Evolutionary conservation across 2,888 invertebrate genomes (phyloP).

Genomic region (Drosophila mettleri): DNA sequence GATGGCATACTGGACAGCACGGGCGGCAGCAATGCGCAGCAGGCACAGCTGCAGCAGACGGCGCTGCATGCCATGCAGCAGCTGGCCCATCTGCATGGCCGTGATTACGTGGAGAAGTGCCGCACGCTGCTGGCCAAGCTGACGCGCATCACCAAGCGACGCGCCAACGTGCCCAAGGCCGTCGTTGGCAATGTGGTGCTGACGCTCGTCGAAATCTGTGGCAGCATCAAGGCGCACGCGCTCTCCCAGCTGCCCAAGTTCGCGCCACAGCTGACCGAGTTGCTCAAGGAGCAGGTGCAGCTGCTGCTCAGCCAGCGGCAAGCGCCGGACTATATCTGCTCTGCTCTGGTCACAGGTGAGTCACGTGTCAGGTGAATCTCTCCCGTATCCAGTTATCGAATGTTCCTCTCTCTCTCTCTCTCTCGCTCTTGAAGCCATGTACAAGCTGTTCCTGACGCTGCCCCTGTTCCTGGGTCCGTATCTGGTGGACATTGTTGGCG

Average conservation of each 20-base stretch:
- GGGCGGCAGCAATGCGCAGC: conserved; percentile 85
- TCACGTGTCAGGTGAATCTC: too few species aligned
- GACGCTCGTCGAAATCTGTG: conserved; percentile 89
- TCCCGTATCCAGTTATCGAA: not conserved
- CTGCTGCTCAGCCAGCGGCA: conserved; percentile 60
- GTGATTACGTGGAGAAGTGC: conserved; percentile 89
- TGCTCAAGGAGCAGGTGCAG: conserved; percentile 89
- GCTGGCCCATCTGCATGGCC: conserved; percentile 90
- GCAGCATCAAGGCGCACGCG: conserved; percentile 90
- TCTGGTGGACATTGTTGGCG: conserved; percentile 89
- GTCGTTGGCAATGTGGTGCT: conserved; percentile 90
- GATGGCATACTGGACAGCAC: conserved; percentile 85
- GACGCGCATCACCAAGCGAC: conserved; percentile 85
- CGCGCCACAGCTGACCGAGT: conserved; percentile 90
- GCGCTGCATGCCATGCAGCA: conserved; percentile 93
- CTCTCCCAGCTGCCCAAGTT: conserved; percentile 91
- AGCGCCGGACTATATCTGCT: conserved; percentile 78
- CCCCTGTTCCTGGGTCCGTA: conserved; percentile 95
- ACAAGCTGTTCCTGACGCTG: conserved; percentile 92
- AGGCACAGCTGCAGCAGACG: conserved; percentile 89
- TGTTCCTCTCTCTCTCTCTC: not conserved
- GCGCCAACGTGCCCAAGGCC: conserved; percentile 77
- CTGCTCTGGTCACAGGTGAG: conserved; percentile 87
- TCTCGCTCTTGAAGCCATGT: conserved; percentile 86
- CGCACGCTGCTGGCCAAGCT: conserved; percentile 89